Base-by-base conservation (phyloP, 2,113 vertebrate species). In the Brachirus orientalis region DNA sequence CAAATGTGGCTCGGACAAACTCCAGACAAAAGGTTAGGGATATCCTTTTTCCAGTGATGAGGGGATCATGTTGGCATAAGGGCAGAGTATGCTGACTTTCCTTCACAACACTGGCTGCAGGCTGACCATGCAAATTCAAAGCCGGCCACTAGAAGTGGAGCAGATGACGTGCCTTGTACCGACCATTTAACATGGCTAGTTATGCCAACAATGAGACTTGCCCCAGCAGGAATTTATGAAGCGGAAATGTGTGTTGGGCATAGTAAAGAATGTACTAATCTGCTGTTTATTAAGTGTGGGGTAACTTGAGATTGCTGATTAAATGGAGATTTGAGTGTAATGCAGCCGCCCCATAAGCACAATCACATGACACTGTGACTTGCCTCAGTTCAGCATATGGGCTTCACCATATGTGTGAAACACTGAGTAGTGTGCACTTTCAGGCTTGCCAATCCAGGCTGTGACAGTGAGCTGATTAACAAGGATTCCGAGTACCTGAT, bases 231-330 rank as follows among this genome's bases (percentile, higher is more conserved):
- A 95, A 93, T 92, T 92, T 94, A 68, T 93, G 89, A 92, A 93
- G 93, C 90, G 92, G 91, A 94, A 94, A 92, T 94, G 92, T 94
- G 92, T 94, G 93, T 93, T 90, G 91, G 91, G 91, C 92, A 91
- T 93, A 90, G 91, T 94, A 92, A 94, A 96, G 94, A 96, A 95
- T 94, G 93, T 87, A 92, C 92, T 95, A 95, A 94, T 94, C 95
- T 95, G 93, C 89, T 95, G 94, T 95, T 97, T 97, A 97, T 98
- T 96, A 96, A 96, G 94, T 93, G 92, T 91, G 88, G 91, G 90
- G 94, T 94, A 95, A 96, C 94, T 90, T 91, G 95, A 96, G 95
- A 95, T 91, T 91, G 93, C 92, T 87, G 94, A 98, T 98, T 97
- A 96, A 97, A 95, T 92, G 88, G 94, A 96, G 95, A 97, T 96